Base-by-base conservation (phyloP, 2,888 invertebrate genomes). In the Phytoseiulus persimilis region DNA sequence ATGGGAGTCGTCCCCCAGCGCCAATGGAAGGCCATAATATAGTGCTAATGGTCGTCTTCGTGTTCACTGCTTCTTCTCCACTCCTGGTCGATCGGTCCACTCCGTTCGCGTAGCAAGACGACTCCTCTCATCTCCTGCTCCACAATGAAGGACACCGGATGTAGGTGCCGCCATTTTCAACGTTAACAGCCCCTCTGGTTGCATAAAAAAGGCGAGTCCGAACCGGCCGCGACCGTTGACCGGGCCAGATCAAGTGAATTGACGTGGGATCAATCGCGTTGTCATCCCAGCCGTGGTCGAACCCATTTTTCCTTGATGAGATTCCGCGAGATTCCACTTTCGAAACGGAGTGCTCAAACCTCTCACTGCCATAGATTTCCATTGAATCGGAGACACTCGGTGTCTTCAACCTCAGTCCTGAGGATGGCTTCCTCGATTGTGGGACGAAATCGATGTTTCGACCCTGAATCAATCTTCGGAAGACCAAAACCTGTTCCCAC, bases 41-140 rank as follows among this genome's bases (percentile, higher is more conserved):
- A 65, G 65, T 65, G 65, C 65, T 65, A 65, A 65, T 65, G 65
- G 65, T 65, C 65, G 65, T 65, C n/a, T n/a, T n/a, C 65, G 65
- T 65, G 65, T 65, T 65, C 65, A 18, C 28, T 65, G 65, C 65
- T 65, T 65, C 65, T 65, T 28, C 65, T 65, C 14, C 18, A 65
- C 65, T 28, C 65, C 65, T 65, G 65, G 28, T 18, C 65, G 11
- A 18, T 65, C 65, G 23, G 65, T 65, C 65, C 9, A 28, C 28
- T 65, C 65, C 28, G 11, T 2, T 65, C 65, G 28, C 6, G 46
- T 14, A 14, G 46, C 46, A 46, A 28, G 65, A 3, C 23, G 65
- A 39, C 39, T 39, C 39, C 39, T 39, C 39, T 39, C 9, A 39
- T 39, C 5, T 9, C 39, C 39, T 39, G 5, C 39, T 39, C 9